A percentile compares a stretch with the other conserved stretches of the same genome.
phyloP scores from a whole-genome alignment of 2,888 invertebrate genomes.

The Drosophila glabriapex region DNA sequence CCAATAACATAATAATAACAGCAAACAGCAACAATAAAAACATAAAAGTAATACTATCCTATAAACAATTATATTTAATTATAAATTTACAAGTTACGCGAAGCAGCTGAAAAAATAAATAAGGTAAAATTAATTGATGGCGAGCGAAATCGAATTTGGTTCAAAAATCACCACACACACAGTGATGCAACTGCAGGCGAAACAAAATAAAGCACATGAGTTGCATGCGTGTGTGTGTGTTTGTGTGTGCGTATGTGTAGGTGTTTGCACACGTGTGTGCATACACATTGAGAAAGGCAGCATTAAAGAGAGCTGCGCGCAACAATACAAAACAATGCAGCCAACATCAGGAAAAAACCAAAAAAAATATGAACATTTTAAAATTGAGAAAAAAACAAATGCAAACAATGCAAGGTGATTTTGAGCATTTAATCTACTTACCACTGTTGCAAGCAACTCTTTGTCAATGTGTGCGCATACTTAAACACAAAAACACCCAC shows the following conservation, averaged over 20 bases:
- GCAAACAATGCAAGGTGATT: slow-evolving; percentile 63
- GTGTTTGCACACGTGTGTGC: slow-evolving; percentile 33
- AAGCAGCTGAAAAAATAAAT: slow-evolving; percentile 17
- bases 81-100: not conserved
- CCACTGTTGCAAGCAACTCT: slow-evolving; percentile 16
- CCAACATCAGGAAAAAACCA: slow-evolving; percentile 39
- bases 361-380: slow-evolving; percentile 33
- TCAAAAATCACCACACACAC: slow-evolving; percentile 35
- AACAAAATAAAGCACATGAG: slow-evolving; percentile 38
- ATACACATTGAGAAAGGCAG: slow-evolving; percentile 39
- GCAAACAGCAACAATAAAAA: slow-evolving; percentile 11
- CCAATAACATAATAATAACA: slow-evolving; percentile 32
- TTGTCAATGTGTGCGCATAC: slow-evolving; percentile 16
- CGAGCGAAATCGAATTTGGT: slow-evolving; percentile 34
- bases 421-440: slow-evolving; percentile 58
- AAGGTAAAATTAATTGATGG: slow-evolving; percentile 29
- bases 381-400: slow-evolving; percentile 26
- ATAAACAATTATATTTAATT: slow-evolving; percentile 9
- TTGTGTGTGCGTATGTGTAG: slow-evolving; percentile 1
- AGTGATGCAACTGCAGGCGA: slow-evolving; percentile 62
- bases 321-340: slow-evolving; percentile 57
- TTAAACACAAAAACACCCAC: slow-evolving; percentile 23
- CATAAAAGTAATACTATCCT: not conserved
- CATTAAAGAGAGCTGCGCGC: slow-evolving; percentile 52
- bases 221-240: slow-evolving; percentile 1